Base-by-base conservation (phyloP, 2,797 vertebrate species). In the Gorsachius magnificus region DNA sequence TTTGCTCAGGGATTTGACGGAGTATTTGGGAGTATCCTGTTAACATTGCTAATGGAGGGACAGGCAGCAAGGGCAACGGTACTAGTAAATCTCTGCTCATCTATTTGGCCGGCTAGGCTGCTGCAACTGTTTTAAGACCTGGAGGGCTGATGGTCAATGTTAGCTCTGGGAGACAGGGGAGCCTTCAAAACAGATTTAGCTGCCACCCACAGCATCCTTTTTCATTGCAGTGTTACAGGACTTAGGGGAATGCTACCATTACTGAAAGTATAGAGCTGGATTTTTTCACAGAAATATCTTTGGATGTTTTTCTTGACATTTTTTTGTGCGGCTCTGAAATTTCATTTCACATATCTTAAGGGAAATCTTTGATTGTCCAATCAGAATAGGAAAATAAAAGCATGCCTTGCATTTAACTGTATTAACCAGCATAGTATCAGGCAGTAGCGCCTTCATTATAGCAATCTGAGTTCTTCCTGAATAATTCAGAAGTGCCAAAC, bases 401-500 rank as follows among this genome's bases (percentile, higher is more conserved):
- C 71, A 69, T 96, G 89, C 92, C 76, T 97, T 89, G 91, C 82
- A 95, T 97, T 97, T 86, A 93, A 97, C 92, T 96, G 91, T 89
- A 89, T 96, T 89, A 97, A 76, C 91, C 90, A 90, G 92, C 92
- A 96, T 69, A 90, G 87, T 95, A 92, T 95, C 90, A 93, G 94
- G 95, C 97, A 96, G 64, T 91, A 97, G 96, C 16, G 89, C 97
- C 97, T 98, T 98, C 96, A 98, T 98, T 97, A 97, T 95, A 94
- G 94, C 96, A 96, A 96, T 97, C 96, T 77, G 95, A 98, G 97
- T 97, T 95, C 93, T 97, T 97, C 88, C 96, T 98, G 97, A 98
- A 98, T 98, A 98, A 98, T 98, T 98, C 98, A 99, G 96, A 96
- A 97, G 97, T 97, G 98, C 97, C 98, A 95, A 97, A 97, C 90